Conservation (phyloP, 2,888 invertebrate genomes). For the Neocrepidodera transversa region DNA sequence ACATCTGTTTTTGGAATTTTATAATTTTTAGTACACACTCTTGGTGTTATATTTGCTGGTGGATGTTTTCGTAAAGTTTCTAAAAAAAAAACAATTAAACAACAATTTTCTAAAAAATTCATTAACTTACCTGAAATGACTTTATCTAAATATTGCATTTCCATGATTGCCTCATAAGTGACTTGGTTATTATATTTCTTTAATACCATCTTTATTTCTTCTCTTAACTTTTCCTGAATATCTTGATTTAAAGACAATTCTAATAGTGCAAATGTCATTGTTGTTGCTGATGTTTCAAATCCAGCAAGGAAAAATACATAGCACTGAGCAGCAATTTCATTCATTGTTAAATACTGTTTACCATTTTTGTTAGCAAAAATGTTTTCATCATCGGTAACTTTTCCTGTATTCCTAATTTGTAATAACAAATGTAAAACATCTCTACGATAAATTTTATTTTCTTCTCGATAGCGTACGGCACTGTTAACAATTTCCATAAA, state of each 20-base stretch:
- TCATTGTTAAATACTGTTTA: slow-evolving; percentile 19
- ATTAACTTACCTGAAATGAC: slow-evolving; percentile 54
- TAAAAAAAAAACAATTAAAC: slow-evolving; percentile 20
- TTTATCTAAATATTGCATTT: slow-evolving; percentile 57
- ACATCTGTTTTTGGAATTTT: slow-evolving; percentile 40
- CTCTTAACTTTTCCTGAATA: slow-evolving; percentile 43
- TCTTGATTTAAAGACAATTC: slow-evolving; percentile 43
- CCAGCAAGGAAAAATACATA: slow-evolving; percentile 46
- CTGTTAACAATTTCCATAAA: slow-evolving; percentile 59
- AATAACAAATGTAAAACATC: slow-evolving; percentile 66
- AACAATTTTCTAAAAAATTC: neutral
- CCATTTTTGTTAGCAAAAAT: slow-evolving; percentile 32
- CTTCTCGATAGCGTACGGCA: slow-evolving; percentile 60
- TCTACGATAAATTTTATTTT: slow-evolving; percentile 60
- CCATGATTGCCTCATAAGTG: slow-evolving; percentile 44
- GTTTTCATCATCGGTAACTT: slow-evolving; percentile 54
- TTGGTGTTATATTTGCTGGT: slow-evolving; percentile 31
- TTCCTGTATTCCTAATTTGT: slow-evolving; percentile 57
- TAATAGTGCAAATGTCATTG: slow-evolving; percentile 46
- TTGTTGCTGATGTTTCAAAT: slow-evolving; percentile 47
- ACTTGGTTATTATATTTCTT: slow-evolving; percentile 38
- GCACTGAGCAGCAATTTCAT: slow-evolving; percentile 38
- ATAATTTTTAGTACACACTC: slow-evolving; percentile 42
- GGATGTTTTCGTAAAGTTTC: slow-evolving; percentile 39
- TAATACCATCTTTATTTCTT: slow-evolving; percentile 40